These are phyloP conservation scores for Carassius carassius DNA, from an alignment of 2,113 vertebrate genomes.

Conservation along the genomic window DNA sequence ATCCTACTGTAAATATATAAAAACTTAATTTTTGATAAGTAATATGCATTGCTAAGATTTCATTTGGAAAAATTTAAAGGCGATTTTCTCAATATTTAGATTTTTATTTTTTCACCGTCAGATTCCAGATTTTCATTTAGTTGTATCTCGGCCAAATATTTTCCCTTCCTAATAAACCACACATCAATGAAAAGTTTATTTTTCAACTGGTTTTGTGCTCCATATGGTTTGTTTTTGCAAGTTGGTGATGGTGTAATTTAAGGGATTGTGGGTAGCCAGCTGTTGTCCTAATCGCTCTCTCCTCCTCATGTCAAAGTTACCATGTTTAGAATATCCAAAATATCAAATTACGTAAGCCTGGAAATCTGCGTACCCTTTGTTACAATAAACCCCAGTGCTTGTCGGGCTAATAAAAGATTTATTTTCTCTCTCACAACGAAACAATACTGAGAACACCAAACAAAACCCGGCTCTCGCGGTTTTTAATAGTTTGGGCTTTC, in stretches of 20 bases:
- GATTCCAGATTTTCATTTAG: too few species aligned
- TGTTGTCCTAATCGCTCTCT: conserved; percentile 49
- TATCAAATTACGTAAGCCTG: conserved; percentile 38
- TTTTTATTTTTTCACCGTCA: too few species aligned
- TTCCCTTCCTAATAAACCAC: too few species aligned
- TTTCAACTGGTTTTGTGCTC: too few species aligned
- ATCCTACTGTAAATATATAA: too few species aligned
- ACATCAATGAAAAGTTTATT: too few species aligned
- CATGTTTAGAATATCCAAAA: not conserved
- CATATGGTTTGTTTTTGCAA: conserved; percentile 15
- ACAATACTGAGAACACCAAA: not conserved
- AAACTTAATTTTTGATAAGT: too few species aligned
- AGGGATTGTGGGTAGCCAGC: conserved; percentile 37
- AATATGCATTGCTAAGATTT: too few species aligned
- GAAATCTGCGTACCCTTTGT: not conserved
- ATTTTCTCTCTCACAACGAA: not conserved
- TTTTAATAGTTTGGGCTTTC: conserved; percentile 36
- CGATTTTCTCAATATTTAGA: too few species aligned
- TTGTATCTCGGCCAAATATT: too few species aligned
- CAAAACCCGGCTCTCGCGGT: not conserved
- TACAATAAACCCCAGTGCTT: not conserved
- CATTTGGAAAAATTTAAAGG: too few species aligned
- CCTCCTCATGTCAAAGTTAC: conserved; percentile 28
- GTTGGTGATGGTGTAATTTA: not conserved
- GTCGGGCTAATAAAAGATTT: conserved; percentile 10